phyloP scores from a whole-genome alignment of 2,113 vertebrate species.

The Syngnathus floridae region DNA sequence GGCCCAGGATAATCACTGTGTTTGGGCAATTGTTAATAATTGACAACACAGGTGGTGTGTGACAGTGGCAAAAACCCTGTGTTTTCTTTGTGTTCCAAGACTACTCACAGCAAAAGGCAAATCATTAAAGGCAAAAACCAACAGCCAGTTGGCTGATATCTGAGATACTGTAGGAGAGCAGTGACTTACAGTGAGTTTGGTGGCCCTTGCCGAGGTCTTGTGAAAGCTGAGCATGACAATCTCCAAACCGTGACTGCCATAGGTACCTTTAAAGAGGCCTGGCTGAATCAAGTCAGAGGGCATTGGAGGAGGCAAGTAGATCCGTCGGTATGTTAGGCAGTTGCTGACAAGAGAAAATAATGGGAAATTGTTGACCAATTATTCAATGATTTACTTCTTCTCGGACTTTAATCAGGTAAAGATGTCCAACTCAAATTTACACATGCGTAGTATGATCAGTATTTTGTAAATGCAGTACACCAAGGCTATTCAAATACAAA shows the following conservation, averaged over 20 bases:
- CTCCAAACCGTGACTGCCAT: constrained; percentile 94
- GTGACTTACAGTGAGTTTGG: constrained; percentile 89
- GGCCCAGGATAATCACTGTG: not conserved
- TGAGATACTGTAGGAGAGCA: not conserved
- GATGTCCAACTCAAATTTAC: not conserved
- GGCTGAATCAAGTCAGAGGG: constrained; percentile 82
- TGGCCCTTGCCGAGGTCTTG: constrained; percentile 78
- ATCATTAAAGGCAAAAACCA: not conserved
- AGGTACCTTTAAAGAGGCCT: constrained; percentile 96
- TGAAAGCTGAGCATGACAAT: constrained; percentile 98
- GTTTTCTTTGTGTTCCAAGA: not conserved
- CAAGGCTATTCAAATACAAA: not conserved
- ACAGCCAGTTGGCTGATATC: not conserved
- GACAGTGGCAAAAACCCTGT: not conserved
- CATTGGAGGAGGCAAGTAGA: constrained; percentile 86
- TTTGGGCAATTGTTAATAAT: constrained; percentile 2
- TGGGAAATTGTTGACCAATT: not conserved
- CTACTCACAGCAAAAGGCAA: not conserved
- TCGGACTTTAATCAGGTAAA: not conserved
- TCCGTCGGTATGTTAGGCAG: constrained; percentile 94
- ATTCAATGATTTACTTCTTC: not conserved
- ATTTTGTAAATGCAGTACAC: not conserved
- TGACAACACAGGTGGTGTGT: not conserved
- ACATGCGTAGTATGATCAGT: not conserved
- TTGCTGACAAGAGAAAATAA: constrained; percentile 73